phyloP scores from a whole-genome alignment of 2,888 invertebrate genomes.

The Caenorhabditis sp. region DNA sequence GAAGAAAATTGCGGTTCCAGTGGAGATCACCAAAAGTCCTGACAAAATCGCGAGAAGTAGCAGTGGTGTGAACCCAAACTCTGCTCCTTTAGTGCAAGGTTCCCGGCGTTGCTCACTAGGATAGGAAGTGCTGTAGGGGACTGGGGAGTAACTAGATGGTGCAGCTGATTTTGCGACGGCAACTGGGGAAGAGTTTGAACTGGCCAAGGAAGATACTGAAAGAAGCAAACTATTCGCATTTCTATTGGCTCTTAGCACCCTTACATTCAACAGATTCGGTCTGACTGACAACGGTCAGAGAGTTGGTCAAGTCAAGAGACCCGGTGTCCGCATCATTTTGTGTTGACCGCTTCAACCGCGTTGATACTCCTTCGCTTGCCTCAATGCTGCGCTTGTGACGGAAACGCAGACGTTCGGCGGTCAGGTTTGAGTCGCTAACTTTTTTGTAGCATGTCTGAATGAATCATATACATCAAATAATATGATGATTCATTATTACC shows the following conservation, averaged over 20 bases:
- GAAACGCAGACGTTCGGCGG: slow-evolving; percentile 71
- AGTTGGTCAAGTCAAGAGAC: slow-evolving; percentile 40
- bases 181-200: not conserved
- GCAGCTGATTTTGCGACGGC: slow-evolving; percentile 12
- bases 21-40: slow-evolving; percentile 26
- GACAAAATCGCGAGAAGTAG: slow-evolving; percentile 35
- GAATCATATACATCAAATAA: slow-evolving; percentile 7
- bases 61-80: slow-evolving; percentile 20
- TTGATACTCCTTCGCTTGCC: slow-evolving; percentile 2
- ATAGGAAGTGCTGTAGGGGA: not conserved
- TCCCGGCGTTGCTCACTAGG: slow-evolving; percentile 32
- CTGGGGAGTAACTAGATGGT: not conserved
- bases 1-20: slow-evolving; percentile 44
- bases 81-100: slow-evolving; percentile 18
- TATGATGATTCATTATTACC: slow-evolving; percentile 54
- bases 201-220: slow-evolving; percentile 12
- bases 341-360: slow-evolving; percentile 21
- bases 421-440: slow-evolving; percentile 71
- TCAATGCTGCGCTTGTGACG: slow-evolving; percentile 64
- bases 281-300: slow-evolving; percentile 62
- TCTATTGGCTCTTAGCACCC: not conserved
- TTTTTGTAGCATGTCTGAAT: slow-evolving; percentile 74
- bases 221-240: not conserved
- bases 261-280: slow-evolving; percentile 49
- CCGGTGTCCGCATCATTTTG: slow-evolving; percentile 27